These are phyloP conservation scores for Petrolisthes manimaculis DNA, from an alignment of 2,888 invertebrate species.

Conservation along the genomic window DNA sequence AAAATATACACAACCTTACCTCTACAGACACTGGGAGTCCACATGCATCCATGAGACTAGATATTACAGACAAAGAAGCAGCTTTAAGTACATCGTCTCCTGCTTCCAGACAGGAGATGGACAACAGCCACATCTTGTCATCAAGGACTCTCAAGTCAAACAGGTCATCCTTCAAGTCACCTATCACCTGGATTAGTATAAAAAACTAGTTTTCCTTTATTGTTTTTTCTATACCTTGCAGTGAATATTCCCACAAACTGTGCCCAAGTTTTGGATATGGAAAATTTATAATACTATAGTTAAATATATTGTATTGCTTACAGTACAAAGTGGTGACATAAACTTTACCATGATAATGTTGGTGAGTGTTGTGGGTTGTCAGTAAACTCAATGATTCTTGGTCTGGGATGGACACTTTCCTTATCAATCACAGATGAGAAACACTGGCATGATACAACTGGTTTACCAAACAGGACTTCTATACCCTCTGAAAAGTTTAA, in stretches of 20 bases:
- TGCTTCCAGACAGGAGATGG: constrained; percentile 45
- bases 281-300: too few relatives aligned
- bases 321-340: background rate
- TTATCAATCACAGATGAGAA: constrained; percentile 44
- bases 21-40: constrained; percentile 33
- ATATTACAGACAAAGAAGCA: constrained; percentile 35
- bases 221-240: too few relatives aligned
- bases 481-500: constrained; percentile 45
- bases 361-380: constrained; percentile 31
- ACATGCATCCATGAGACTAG: constrained; percentile 34
- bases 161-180: constrained; percentile 39
- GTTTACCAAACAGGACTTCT: constrained; percentile 49
- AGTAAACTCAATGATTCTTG: constrained; percentile 37
- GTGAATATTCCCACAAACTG: too few relatives aligned
- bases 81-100: constrained; percentile 40
- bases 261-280: too few relatives aligned
- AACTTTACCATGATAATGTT: constrained; percentile 42
- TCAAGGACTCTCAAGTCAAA: constrained; percentile 17
- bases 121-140: constrained; percentile 44
- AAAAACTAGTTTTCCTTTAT: too few relatives aligned
- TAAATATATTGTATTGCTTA: too few relatives aligned
- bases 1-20: constrained; percentile 26
- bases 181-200: constrained; percentile 30
- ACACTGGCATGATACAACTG: constrained; percentile 34
- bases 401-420: constrained; percentile 40